These are phyloP conservation scores for Centrocercus urophasianus DNA, from an alignment of 2,113 vertebrate genomes.

Conservation along the genomic window DNA sequence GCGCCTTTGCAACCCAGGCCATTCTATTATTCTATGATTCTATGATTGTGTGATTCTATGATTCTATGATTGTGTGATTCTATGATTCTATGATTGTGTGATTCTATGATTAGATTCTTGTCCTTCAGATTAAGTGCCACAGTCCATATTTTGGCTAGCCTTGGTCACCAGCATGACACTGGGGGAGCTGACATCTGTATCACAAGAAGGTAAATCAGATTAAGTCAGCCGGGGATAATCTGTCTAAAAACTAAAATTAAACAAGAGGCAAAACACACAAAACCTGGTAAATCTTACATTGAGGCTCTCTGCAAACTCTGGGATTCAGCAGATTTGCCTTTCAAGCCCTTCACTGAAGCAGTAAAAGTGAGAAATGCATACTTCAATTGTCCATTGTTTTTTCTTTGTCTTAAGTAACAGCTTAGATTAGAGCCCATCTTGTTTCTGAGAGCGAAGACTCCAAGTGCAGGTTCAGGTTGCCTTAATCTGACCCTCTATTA, in stretches of 20 bases:
- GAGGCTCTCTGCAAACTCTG: background rate
- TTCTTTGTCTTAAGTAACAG: background rate
- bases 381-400: background rate
- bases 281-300: background rate
- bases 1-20: too few relatives aligned
- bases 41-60: background rate
- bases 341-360: background rate
- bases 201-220: background rate
- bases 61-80: too few relatives aligned
- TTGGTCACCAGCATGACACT: background rate
- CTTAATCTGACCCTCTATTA: background rate
- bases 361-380: background rate
- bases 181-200: background rate
- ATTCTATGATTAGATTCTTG: background rate
- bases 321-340: background rate
- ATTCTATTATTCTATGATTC: too few relatives aligned
- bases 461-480: background rate
- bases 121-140: background rate
- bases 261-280: background rate
- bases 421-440: background rate
- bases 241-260: background rate
- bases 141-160: fast-evolving
- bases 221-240: background rate
- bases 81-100: too few relatives aligned
- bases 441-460: background rate